A percentile compares a stretch with the other conserved stretches of the same genome.
phyloP scores from a whole-genome alignment of 2,888 invertebrate genomes.

The Phymatocera aterrima region DNA sequence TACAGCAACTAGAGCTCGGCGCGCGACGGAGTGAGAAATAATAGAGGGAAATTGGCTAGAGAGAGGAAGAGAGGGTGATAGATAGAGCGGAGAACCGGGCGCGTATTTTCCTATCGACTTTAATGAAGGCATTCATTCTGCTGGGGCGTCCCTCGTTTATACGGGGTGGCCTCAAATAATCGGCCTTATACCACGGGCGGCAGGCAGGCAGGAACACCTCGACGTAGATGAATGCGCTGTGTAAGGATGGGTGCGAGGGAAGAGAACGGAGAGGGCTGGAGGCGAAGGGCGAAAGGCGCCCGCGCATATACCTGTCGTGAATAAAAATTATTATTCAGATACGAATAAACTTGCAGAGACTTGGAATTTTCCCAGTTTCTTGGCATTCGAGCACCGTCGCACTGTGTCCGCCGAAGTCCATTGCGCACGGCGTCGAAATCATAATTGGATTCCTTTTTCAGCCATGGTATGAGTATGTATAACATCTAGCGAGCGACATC shows the following conservation, averaged over 20 bases:
- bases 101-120: conserved; percentile 47
- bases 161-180: conserved; percentile 33
- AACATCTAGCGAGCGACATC: too few relatives aligned
- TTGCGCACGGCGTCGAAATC: too few relatives aligned
- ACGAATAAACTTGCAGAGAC: too few relatives aligned
- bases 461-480: too few relatives aligned
- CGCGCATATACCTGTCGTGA: too few relatives aligned
- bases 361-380: too few relatives aligned
- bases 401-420: too few relatives aligned
- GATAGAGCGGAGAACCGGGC: conserved; percentile 42
- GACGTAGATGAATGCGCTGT: neutral
- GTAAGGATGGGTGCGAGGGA: neutral
- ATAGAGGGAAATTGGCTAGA: conserved; percentile 42
- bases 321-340: too few relatives aligned
- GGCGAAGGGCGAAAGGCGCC: neutral
- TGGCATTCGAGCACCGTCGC: too few relatives aligned
- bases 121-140: conserved; percentile 47
- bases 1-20: neutral
- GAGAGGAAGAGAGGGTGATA: conserved; percentile 32
- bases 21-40: conserved; percentile 43
- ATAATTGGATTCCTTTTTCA: too few relatives aligned
- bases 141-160: conserved; percentile 34
- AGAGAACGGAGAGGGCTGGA: neutral
- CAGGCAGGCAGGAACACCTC: neutral
- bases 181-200: neutral